A percentile compares a stretch with the other conserved stretches of the same genome.
Evolutionary conservation across 2,797 vertebrate species (phyloP).

Genomic region (Erethizon dorsatum): DNA sequence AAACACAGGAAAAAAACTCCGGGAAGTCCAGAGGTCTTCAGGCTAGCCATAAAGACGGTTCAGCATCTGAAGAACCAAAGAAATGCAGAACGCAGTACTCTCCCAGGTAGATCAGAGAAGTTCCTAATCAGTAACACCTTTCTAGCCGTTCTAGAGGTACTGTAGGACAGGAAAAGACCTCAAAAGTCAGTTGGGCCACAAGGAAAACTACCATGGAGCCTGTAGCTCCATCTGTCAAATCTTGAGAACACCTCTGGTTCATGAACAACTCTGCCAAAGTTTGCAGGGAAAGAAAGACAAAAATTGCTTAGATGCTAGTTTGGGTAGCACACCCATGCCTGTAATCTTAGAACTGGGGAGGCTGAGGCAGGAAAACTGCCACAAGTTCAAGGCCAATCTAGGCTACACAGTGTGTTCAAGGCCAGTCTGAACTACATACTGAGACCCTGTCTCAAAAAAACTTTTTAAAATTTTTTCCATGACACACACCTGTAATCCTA

Average conservation of each 20-base stretch:
- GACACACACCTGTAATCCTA: neutral
- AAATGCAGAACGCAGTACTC: neutral
- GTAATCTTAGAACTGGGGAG: neutral
- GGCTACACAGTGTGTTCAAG: neutral
- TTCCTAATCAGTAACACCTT: neutral
- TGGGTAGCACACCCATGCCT: neutral
- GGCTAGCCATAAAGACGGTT: neutral
- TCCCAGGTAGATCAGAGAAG: neutral
- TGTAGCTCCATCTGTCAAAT: neutral
- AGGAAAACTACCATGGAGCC: neutral
- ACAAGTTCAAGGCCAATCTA: neutral
- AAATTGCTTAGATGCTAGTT: neutral
- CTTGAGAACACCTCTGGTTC: neutral
- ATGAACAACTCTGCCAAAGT: conserved; percentile 10
- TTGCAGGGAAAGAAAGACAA: neutral
- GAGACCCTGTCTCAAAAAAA: neutral
- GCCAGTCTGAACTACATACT: neutral
- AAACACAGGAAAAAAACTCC: neutral
- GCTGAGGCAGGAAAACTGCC: neutral
- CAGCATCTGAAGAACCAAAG: neutral
- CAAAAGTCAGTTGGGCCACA: neutral
- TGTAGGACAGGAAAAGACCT: neutral
- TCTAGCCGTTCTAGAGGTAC: neutral
- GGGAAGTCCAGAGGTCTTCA: conserved; percentile 24
- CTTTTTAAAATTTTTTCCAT: neutral